phyloP scores from a whole-genome alignment of 2,113 vertebrate genomes.

The Tyto alba region DNA sequence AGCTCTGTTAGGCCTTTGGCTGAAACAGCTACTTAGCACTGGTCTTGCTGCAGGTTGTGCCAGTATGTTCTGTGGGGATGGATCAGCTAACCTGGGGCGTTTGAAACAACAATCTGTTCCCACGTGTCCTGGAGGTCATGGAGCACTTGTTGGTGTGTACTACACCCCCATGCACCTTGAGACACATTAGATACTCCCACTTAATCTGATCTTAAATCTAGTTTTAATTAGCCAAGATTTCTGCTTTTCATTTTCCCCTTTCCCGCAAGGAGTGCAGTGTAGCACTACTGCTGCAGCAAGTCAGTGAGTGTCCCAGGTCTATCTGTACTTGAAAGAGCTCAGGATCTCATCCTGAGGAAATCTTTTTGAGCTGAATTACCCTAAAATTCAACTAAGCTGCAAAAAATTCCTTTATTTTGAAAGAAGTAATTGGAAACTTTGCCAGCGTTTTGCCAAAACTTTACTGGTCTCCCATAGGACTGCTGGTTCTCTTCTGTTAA shows the following conservation, averaged over 20 bases:
- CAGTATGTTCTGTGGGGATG: neutral
- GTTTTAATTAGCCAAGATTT: neutral
- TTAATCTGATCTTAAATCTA: neutral
- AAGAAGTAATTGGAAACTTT: neutral
- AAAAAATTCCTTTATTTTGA: neutral
- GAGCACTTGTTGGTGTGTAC: neutral
- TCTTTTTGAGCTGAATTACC: neutral
- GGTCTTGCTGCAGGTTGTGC: neutral
- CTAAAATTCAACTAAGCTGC: neutral
- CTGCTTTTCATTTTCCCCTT: neutral
- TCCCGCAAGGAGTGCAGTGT: neutral
- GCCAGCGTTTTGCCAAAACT: neutral
- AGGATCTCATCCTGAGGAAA: neutral
- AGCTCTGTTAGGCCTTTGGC: neutral
- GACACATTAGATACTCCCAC: neutral
- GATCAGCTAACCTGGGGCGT: neutral
- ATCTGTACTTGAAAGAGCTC: neutral
- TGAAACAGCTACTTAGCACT: neutral
- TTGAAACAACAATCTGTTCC: neutral
- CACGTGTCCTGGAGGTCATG: accelerated
- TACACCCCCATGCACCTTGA: neutral
- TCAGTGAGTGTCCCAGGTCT: neutral
- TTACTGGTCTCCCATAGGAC: neutral
- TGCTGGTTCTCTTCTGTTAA: neutral
- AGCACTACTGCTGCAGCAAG: neutral